A percentile compares a stretch with the other conserved stretches of the same genome.
Evolutionary conservation across 2,888 invertebrate genomes (phyloP).

Genomic region (Amiota communis): DNA sequence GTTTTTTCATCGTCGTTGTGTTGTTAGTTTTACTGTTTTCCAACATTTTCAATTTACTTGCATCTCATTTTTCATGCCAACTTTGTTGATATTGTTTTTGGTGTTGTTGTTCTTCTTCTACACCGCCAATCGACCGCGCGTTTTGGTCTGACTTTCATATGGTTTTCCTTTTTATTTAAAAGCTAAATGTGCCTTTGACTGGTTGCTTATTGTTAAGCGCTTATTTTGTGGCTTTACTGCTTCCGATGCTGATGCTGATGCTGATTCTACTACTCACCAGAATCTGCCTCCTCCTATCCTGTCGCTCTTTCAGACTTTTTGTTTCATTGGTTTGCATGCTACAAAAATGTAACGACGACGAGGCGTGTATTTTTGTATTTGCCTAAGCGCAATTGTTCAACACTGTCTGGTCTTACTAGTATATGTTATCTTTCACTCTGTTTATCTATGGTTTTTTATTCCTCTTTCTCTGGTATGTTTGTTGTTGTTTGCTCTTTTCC

Average conservation of each 20-base stretch:
- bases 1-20: not conserved
- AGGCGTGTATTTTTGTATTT: not conserved
- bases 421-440: not conserved
- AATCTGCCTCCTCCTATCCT: not conserved
- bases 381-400: conserved; percentile 19
- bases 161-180: not conserved
- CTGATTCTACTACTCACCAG: not conserved
- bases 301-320: not conserved
- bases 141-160: conserved; percentile 9
- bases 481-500: too few species aligned
- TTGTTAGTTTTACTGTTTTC: conserved; percentile 11
- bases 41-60: conserved; percentile 33
- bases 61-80: conserved; percentile 36
- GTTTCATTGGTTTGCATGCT: not conserved
- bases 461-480: not conserved
- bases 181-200: conserved; percentile 7
- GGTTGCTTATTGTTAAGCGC: conserved; percentile 27
- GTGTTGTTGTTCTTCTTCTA: not conserved
- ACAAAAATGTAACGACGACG: too few species aligned
- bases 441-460: not conserved
- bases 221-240: conserved; percentile 28
- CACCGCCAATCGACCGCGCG: not conserved
- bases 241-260: not conserved
- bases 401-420: conserved; percentile 6
- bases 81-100: not conserved